Percentiles rank a stretch among this genome's conserved stretches.
Conservation (phyloP, 2,797 vertebrate species). For the Trichosurus vulpecula region DNA sequence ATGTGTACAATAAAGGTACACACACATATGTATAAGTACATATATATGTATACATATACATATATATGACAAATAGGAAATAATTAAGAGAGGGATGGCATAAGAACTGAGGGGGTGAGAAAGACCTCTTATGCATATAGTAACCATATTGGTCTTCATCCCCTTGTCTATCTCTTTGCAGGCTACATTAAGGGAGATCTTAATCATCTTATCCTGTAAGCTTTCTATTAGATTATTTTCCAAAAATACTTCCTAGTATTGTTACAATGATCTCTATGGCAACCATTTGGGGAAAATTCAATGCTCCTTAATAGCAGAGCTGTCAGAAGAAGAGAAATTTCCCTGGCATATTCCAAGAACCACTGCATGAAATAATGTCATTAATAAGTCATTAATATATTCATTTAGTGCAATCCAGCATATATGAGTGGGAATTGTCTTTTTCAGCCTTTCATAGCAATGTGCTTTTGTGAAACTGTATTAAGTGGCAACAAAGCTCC, state of each 20-base stretch:
- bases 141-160: not conserved
- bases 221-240: conserved; percentile 30
- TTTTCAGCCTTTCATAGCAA: not conserved
- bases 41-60: not conserved
- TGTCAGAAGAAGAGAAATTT: conserved; percentile 6
- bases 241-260: conserved; percentile 36
- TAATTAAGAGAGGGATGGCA: not conserved
- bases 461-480: conserved; percentile 25
- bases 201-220: conserved; percentile 3
- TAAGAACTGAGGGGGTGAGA: not conserved
- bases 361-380: not conserved
- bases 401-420: not conserved
- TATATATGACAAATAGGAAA: not conserved
- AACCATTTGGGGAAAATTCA: not conserved
- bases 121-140: not conserved
- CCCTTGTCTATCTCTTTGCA: not conserved
- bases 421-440: not conserved
- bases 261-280: conserved; percentile 2
- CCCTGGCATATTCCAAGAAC: not conserved
- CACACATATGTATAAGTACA: not conserved
- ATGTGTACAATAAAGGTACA: not conserved
- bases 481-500: conserved; percentile 4
- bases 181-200: conserved; percentile 4
- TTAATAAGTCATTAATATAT: conserved; percentile 1
- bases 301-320: not conserved